Evolutionary conservation across 2,113 vertebrate genomes (phyloP), one percentile per base, ranked within the genome.

Genomic region (Zosterops borbonicus): DNA sequence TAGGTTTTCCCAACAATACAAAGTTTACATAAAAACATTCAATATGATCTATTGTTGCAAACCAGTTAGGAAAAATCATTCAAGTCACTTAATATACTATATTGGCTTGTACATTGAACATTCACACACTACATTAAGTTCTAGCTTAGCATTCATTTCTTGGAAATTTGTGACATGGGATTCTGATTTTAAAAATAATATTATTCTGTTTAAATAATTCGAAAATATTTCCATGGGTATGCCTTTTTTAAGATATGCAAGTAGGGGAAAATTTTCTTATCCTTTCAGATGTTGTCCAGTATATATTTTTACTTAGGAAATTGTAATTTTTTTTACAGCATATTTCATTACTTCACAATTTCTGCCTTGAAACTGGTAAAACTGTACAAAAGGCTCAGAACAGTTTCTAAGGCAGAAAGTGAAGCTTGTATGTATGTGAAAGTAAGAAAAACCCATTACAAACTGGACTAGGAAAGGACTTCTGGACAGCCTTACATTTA

Each of bases 1-100:
- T 98, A 98, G 97, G 98, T 98, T 98, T 97, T 98, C 98, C 98
- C 98, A 98, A 99, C 99, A 95, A 99, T 99, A 99, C 98, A 99
- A 99, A 99, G 98, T 99, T 99, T 99, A 99, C 99, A 99, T 99
- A 99, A 99, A 99, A 99, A 99, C 99, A 99, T 99, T 99, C 99
- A 99, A 92, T 98, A 98, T 98, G 98, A 99, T 98, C 99, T 99
- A 99, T 98, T 97, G 98, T 99, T 98, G 98, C 99, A 99, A 99
- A 99, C 98, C 98, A 98, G 97, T 98, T 99, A 98, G 98, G 98
- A 98, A 99, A 99, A 99, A 98, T 99, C 98, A 99, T 99, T 99
- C 98, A 99, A 98, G 98, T 99, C 98, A 99, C 98, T 98, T 98
- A 98, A 98, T 98, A 98, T 98, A 99, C 97, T 98, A 98, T 98